Evolutionary conservation across 2,888 invertebrate genomes (phyloP), one percentile per base, ranked within the genome.

Genomic region (Rugalucina vietnamica): DNA sequence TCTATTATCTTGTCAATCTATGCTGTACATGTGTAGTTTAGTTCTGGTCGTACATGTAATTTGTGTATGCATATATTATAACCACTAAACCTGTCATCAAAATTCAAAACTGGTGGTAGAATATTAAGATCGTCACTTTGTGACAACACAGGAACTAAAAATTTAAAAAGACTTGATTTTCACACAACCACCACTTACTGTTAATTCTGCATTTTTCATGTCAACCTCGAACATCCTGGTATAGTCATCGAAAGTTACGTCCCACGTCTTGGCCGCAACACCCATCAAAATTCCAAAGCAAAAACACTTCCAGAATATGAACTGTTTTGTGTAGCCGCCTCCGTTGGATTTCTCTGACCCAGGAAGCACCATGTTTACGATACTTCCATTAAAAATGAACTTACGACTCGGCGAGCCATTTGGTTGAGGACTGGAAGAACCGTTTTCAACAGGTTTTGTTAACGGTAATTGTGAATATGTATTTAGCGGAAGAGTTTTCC

Each of bases 181-280:
- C n/a, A n/a, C n/a, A n/a, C n/a, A n/a, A n/a, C n/a, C 14, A 54
- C 3, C 10, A 79, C 76, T 77, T 86, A 88, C 88, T 34, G 84
- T 82, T n/a, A 84, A 75, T 4, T 81, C 80, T 73, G 84, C 75
- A 50, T 85, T 84, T 21, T 65, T 57, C 10, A 88, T 34, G 24
- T 85, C 85, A 27, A 84, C 84, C 72, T 86, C 79, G 60, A 87
- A 84, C 39, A 88, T 32, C 37, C 84, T 80, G 24, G 83, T 82
- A 57, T 84, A 88, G 18, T 84, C 79, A 36, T 86, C 86, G n/a
- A 88, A 86, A 29, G 81, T 84, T 77, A 82, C 82, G 79, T 92
- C 92, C 92, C 92, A 92, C 21, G 90, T 89, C 29, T 88, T 88
- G 18, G 90, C 89, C 21, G 90, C 89, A 5, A 88, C 71, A 0